These are phyloP conservation scores for Formica exsecta DNA, from an alignment of 1,140 invertebrate genomes.

Conservation along the genomic window DNA sequence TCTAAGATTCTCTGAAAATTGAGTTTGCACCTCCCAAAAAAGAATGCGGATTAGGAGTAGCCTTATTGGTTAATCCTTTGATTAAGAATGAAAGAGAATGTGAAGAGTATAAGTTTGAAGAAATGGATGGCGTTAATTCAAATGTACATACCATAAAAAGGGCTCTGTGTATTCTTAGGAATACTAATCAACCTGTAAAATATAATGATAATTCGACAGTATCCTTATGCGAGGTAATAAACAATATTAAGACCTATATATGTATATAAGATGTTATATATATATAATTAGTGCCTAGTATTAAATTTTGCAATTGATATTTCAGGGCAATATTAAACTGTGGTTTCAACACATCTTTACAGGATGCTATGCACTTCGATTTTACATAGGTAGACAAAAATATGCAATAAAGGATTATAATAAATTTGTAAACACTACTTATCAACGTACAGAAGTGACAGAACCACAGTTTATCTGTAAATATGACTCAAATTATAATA, in stretches of 20 bases:
- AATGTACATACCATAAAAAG: neutral
- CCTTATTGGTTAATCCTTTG: conserved; percentile 31
- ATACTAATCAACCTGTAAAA: neutral
- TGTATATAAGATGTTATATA: neutral
- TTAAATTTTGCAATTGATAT: conserved; percentile 11
- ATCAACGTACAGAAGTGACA: conserved; percentile 1
- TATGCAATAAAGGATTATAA: neutral
- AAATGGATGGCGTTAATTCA: neutral
- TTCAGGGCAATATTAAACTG: conserved; percentile 6
- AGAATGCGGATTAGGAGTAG: neutral
- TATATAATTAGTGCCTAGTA: neutral
- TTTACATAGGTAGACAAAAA: neutral
- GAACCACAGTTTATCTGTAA: conserved; percentile 14
- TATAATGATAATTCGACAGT: conserved; percentile 18
- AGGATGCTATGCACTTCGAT: conserved; percentile 33
- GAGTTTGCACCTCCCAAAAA: conserved; percentile 19
- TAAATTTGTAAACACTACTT: neutral
- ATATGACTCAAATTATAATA: neutral
- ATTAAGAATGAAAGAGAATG: conserved; percentile 24
- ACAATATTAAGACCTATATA: neutral
- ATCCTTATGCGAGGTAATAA: conserved; percentile 20
- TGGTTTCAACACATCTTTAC: neutral
- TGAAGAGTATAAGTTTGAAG: neutral
- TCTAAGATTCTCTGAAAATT: neutral
- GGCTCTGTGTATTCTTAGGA: neutral